Conservation (phyloP, 2,797 vertebrate genomes). For the Micrastur ruficollis region DNA sequence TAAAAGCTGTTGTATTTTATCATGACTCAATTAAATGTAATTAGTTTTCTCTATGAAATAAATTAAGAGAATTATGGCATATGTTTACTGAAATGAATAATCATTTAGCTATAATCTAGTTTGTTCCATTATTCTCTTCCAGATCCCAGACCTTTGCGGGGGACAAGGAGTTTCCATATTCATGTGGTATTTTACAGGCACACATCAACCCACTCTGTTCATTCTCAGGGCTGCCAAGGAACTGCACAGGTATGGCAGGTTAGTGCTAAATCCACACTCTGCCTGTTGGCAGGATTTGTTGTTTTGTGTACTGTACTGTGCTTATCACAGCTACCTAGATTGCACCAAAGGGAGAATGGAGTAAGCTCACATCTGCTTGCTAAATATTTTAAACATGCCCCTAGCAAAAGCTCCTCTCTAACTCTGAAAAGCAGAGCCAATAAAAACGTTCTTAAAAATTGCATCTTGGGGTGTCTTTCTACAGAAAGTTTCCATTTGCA, state of each 20-base stretch:
- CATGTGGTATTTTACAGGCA: neutral
- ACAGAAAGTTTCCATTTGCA: neutral
- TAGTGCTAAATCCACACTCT: neutral
- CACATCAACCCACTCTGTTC: neutral
- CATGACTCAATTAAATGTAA: neutral
- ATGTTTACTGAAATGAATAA: neutral
- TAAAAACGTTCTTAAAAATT: neutral
- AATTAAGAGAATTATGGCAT: neutral
- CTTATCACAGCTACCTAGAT: neutral
- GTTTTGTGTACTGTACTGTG: neutral
- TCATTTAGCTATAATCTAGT: neutral
- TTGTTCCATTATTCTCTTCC: neutral
- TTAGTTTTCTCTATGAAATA: neutral
- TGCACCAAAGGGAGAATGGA: neutral
- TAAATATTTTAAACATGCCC: neutral
- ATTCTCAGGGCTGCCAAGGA: neutral
- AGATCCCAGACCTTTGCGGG: neutral
- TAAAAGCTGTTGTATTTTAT: neutral
- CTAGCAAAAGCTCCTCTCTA: neutral
- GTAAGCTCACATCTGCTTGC: neutral
- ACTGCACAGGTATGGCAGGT: neutral
- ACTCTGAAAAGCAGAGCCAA: neutral
- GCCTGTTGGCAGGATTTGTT: neutral
- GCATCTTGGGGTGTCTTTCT: neutral
- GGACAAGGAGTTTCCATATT: neutral